Conservation (phyloP, 2,797 vertebrate species). For the Parauchenoglanis punctatus region DNA sequence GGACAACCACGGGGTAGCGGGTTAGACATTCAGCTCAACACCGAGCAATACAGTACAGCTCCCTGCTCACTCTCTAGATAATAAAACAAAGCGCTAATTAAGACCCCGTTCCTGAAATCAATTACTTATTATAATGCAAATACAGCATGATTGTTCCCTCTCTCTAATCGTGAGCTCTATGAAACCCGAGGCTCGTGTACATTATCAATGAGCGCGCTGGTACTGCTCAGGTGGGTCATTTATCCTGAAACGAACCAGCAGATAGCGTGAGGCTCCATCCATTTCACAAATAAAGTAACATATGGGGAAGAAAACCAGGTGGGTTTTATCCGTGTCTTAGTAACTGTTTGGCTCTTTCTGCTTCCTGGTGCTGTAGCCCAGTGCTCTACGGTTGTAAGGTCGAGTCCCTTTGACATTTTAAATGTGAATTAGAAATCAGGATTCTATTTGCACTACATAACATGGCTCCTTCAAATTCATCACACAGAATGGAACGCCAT, state of each 20-base stretch:
- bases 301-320: neutral
- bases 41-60: slow-evolving; percentile 53
- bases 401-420: neutral
- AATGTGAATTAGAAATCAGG: neutral
- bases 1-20: slow-evolving; percentile 56
- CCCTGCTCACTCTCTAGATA: slow-evolving; percentile 26
- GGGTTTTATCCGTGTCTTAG: neutral
- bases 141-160: slow-evolving; percentile 59
- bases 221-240: too few relatives aligned
- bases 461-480: neutral
- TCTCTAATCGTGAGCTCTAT: slow-evolving; percentile 59
- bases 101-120: slow-evolving; percentile 69
- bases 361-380: neutral
- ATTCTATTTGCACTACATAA: neutral
- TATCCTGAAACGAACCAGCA: neutral
- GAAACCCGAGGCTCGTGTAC: neutral
- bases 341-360: neutral
- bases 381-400: too few relatives aligned
- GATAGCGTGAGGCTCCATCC: neutral
- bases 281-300: neutral
- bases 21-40: slow-evolving; percentile 65
- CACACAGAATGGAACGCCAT: neutral
- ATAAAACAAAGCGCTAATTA: slow-evolving; percentile 70
- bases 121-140: slow-evolving; percentile 74
- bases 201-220: neutral